These are phyloP conservation scores for Tapera naevia DNA, from an alignment of 2,797 vertebrate genomes.

Conservation along the genomic window DNA sequence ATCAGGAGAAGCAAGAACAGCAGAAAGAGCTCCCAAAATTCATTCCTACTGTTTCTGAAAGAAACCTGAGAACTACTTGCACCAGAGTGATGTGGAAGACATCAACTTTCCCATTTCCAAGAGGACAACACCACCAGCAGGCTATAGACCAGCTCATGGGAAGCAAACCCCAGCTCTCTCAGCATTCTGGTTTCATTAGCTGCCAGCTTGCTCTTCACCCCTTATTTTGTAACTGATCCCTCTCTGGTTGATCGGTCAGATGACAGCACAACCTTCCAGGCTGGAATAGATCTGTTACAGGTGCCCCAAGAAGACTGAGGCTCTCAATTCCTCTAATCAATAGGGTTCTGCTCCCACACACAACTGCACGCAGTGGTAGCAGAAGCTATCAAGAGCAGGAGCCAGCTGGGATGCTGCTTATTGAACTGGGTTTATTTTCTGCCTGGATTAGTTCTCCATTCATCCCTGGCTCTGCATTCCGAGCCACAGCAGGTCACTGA, in stretches of 20 bases:
- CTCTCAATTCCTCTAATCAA: not conserved
- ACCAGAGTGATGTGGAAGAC: not conserved
- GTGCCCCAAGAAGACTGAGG: not conserved
- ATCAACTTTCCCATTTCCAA: not conserved
- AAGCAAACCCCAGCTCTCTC: not conserved
- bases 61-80: not conserved
- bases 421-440: conserved; percentile 2
- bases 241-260: not conserved
- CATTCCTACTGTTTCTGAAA: not conserved
- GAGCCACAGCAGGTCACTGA: not conserved
- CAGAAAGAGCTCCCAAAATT: not conserved
- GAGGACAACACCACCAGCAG: too few species aligned
- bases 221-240: not conserved
- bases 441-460: conserved; percentile 23
- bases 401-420: not conserved
- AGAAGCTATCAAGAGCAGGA: not conserved
- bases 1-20: not conserved
- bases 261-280: not conserved
- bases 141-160: not conserved
- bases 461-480: not conserved
- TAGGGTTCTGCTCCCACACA: not conserved
- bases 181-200: not conserved
- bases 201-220: not conserved
- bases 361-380: not conserved
- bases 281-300: not conserved